Conservation (phyloP, 2,797 vertebrate species). For the Characodon lateralis region DNA sequence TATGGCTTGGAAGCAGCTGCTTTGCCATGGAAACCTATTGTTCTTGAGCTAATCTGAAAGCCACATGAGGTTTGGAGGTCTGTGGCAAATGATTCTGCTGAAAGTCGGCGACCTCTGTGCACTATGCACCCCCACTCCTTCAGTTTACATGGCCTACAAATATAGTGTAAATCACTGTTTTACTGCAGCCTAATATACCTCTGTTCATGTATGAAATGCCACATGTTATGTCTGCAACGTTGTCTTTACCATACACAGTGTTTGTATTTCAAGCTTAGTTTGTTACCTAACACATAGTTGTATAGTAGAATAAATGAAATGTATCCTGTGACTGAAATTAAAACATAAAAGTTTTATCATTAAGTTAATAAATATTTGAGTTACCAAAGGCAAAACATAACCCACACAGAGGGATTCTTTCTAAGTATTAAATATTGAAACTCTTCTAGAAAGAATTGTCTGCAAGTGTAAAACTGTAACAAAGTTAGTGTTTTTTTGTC, state of each 20-base stretch:
- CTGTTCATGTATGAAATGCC: not conserved
- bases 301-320: too few relatives aligned
- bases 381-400: too few relatives aligned
- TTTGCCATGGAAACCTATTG: too few relatives aligned
- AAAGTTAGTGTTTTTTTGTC: not conserved
- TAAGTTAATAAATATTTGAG: not conserved
- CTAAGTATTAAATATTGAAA: conserved; percentile 13
- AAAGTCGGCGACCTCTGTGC: too few relatives aligned
- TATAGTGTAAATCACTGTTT: not conserved
- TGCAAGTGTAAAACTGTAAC: not conserved
- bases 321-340: too few relatives aligned
- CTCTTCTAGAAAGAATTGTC: not conserved
- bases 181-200: not conserved
- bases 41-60: too few relatives aligned
- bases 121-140: too few relatives aligned
- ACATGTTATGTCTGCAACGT: not conserved
- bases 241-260: not conserved
- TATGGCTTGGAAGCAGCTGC: too few relatives aligned
- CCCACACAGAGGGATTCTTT: not conserved
- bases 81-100: too few relatives aligned
- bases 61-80: too few relatives aligned
- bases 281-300: not conserved
- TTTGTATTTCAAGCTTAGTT: not conserved
- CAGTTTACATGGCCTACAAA: too few relatives aligned
- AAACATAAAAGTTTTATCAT: too few relatives aligned